Base-by-base conservation (phyloP, 1,140 invertebrate genomes). In the Drosophila kikkawai region DNA sequence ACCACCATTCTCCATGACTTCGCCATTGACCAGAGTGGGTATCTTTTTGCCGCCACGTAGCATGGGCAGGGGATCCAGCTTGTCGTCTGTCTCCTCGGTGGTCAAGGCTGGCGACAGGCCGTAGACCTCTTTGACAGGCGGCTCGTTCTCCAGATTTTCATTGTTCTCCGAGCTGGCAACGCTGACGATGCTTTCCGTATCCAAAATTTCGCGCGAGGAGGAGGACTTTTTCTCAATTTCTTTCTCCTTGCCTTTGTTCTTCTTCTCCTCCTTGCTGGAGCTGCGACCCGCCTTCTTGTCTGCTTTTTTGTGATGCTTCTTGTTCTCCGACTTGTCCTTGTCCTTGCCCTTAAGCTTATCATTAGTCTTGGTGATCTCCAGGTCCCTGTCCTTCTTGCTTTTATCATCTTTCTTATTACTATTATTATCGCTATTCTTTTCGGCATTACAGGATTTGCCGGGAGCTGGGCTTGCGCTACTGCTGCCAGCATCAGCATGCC, bases 101-200 rank as follows among this genome's bases (percentile, higher is more conserved):
- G 8, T 9, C 47, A 48, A 13, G 2, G 47, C 60, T 7, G 39
- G 3, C 11, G 39, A 4, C 29, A 5, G 11, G 12, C 45, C 48
- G 7, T 29, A 6, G 0, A 8, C 8, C 12, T 55, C 22, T 4
- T 11, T 13, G 3, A 26, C 8, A 0, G 82, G 79, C n/a, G 82
- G 79, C 26, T 86, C 82, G 19, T 86, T 86, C 37, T 85, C 82
- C 15, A 79, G 11, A 42, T 86, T 86, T n/a, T 75, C 66, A 6
- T 50, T 70, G 36, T 42, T 45, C 11, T 53, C 71, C 7, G 34
- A 55, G 13, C 45, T 60, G 0, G 12, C 47, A 3, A 41, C 12
- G 13, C 36, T 68, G n/a, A 0, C 2, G 2, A 65, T 36, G 29
- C 59, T 50, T 1, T 41, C 45, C 6, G 26, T 19, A 15, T 68